Evolutionary conservation across 2,113 vertebrate genomes (phyloP), one percentile per base, ranked within the genome.

Genomic region (Gracilinanus agilis): DNA sequence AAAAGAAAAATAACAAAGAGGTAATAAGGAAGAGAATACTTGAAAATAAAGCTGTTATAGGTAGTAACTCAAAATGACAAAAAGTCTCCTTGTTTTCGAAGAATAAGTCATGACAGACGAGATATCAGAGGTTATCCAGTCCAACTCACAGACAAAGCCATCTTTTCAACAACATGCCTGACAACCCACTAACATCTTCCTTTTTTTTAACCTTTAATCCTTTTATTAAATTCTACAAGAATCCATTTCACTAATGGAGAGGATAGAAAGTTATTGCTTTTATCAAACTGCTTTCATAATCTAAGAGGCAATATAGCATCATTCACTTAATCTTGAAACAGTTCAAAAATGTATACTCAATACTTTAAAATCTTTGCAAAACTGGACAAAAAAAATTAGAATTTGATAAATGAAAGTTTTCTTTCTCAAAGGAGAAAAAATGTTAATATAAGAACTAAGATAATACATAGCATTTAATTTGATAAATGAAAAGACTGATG

Each of bases 11-110:
- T 49, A 44, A 75, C 53, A 90, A 23, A 61, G 21, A 10, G 3
- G 3, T 24, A 0, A 8, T 0, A 13, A 40, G 0, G 7, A 25
- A 49, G 1, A 49, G 2, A 27, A 75, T 25, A 12, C 5, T 1
- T 0, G 25, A 40, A 44, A 27, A 1, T 2, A 19, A 23, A 24
- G 29, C 55, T 9, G 54, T 3, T 25, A 9, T 16, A 11, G 25
- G 1, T 44, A 44, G 55, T 67, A 10, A 8, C 5, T 27, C 2
- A 12, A 49, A 44, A 24, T 0, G 0, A 54, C 2, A 44, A 25
- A 53, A 89, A 91, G 24, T 40, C 11, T 0, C 6, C 16, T 19
- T 1, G 12, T 44, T 58, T 53, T 44, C 49, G 53, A 55, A 44
- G 9, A 19, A 19, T 13, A 16, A 49, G 24, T 83, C 0, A 56